phyloP scores from a whole-genome alignment of 2,888 invertebrate genomes.

The Stenchaetothrips biformis region DNA sequence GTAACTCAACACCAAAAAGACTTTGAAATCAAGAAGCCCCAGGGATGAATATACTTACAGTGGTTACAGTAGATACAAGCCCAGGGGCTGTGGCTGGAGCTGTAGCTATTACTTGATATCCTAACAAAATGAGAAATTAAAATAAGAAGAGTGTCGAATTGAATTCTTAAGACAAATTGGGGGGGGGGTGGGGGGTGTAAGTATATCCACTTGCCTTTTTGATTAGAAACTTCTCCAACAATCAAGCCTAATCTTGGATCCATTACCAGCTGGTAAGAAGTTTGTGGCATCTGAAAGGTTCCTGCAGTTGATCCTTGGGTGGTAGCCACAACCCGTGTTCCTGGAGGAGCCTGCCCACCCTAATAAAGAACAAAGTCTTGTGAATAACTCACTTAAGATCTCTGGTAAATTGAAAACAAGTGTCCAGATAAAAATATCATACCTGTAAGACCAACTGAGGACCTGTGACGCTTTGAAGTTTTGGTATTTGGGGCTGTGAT shows the following conservation, averaged over 20 bases:
- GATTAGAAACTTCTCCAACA: no score
- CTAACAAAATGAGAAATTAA: no score
- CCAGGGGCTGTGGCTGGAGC: no score
- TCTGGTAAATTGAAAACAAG: neutral
- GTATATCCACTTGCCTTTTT: no score
- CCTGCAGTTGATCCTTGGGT: neutral
- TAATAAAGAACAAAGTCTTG: neutral
- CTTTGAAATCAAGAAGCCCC: no score
- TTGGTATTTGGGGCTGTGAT: conserved; percentile 22
- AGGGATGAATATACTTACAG: no score
- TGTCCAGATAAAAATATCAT: neutral
- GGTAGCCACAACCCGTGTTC: neutral
- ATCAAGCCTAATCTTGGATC: conserved; percentile 48
- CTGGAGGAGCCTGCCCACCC: neutral
- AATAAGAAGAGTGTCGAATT: no score
- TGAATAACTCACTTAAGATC: neutral
- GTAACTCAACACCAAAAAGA: no score
- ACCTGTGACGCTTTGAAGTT: neutral
- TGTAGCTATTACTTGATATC: no score
- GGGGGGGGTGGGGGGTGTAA: no score
- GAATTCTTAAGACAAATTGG: no score
- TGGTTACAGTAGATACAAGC: no score
- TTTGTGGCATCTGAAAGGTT: neutral
- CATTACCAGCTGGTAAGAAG: conserved; percentile 47
- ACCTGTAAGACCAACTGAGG: neutral